These are phyloP conservation scores for Leptinotarsa undecemlineata DNA, from an alignment of 1,140 invertebrate genomes.

Conservation along the genomic window DNA sequence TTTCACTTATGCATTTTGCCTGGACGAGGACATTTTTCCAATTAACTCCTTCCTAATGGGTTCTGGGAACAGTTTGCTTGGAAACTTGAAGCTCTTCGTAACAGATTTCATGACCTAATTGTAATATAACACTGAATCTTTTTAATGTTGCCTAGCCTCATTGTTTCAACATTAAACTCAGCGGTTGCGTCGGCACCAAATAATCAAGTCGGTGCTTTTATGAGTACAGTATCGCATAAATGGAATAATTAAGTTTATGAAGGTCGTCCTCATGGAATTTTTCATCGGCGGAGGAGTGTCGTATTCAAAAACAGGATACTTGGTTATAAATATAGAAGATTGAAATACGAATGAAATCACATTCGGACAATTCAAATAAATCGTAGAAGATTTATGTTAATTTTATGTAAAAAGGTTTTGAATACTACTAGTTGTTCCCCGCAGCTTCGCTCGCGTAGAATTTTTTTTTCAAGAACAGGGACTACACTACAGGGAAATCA, in stretches of 20 bases:
- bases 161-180: not conserved
- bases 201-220: not conserved
- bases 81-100: not conserved
- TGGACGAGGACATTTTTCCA: not conserved
- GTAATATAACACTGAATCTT: not conserved
- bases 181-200: not conserved
- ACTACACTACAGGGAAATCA: no score
- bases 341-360: no score
- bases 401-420: no score
- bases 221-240: not conserved
- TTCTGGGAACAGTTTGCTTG: not conserved
- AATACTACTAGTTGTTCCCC: no score
- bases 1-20: not conserved
- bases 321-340: not conserved
- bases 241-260: slow-evolving; percentile 3
- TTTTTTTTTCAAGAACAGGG: no score
- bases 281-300: not conserved
- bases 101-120: not conserved
- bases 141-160: not conserved
- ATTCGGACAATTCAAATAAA: no score
- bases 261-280: not conserved
- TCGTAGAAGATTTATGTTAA: no score
- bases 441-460: no score
- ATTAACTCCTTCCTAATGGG: not conserved
- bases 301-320: not conserved